Conservation (phyloP, 2,113 vertebrate genomes). For the Syrmaticus mikado region DNA sequence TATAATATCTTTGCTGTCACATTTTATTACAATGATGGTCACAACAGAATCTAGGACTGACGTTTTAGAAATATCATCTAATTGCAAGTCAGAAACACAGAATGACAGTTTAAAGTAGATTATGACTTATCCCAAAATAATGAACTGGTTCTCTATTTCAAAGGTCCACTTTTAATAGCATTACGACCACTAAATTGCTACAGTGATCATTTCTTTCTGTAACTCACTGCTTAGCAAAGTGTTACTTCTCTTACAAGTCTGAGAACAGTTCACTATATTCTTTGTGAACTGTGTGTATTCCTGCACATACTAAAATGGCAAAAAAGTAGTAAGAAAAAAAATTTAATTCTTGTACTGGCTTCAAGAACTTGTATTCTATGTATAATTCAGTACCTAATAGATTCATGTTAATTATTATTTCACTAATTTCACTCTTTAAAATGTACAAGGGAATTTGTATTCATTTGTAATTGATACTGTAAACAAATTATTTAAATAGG, state of each 20-base stretch:
- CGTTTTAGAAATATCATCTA: conserved; percentile 81
- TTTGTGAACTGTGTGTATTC: not conserved
- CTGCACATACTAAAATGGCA: not conserved
- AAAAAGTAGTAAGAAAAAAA: not conserved
- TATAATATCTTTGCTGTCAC: conserved; percentile 91
- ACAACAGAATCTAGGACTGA: conserved; percentile 75
- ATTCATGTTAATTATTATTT: not conserved
- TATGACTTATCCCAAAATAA: conserved; percentile 77
- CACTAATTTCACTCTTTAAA: not conserved
- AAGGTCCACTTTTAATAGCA: conserved; percentile 67
- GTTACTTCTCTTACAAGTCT: conserved; percentile 44
- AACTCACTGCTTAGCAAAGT: conserved; percentile 44
- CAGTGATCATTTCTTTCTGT: conserved; percentile 33
- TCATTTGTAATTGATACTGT: conserved; percentile 11
- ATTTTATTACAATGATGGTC: conserved; percentile 86
- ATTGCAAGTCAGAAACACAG: conserved; percentile 80
- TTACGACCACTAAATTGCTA: conserved; percentile 62
- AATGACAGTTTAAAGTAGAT: conserved; percentile 81
- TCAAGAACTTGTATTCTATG: not conserved
- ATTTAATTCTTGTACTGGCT: not conserved
- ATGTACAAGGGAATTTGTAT: not conserved
- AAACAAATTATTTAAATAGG: not conserved
- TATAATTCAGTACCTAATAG: not conserved
- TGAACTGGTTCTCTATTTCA: conserved; percentile 68
- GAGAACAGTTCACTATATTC: conserved; percentile 2